Evolutionary conservation across 2,888 invertebrate species (phyloP), one percentile per base, ranked within the genome.

Genomic region (Helicoverpa assulta): DNA sequence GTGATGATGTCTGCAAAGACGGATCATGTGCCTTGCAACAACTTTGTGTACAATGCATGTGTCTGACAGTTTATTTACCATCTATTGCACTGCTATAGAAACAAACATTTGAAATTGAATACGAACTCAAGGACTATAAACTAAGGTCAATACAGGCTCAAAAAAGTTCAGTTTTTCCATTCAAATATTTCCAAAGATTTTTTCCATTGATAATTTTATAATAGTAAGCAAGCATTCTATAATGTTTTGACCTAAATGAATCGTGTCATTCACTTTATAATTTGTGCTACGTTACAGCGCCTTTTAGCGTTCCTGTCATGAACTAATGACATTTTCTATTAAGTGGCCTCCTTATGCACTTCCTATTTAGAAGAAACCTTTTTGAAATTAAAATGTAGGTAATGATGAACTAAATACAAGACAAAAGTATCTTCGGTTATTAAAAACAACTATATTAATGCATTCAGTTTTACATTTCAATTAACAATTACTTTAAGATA

Each of bases 1-100:
- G 59, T 57, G 10, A 60, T 56, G 52, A 40, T 40, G 40, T 50
- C 53, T 40, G 33, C 47, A 50, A 51, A 64, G 16, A 59, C 37
- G 10, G 67, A 57, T 63, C 60, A 57, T 53, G 21, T 21, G 18
- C 10, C 18, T 14, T 50, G 14, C 8, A 37, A 10, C 5, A 19
- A 37, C n/a, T 40, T 10, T 43, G 43, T 43, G 14, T 43, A 43
- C 16, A 6, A 47, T 47, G n/a, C 5, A 47, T 47, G 7, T n/a
- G n/a, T n/a, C 16, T 5, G 6, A 5, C 6, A n/a, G 47, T n/a
- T 6, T 47, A 6, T 47, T 6, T 47, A 16, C 2, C n/a, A 0
- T 47, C 5, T 5, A 6, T 0, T 10, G 33, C 10, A 33, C 33
- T 33, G 16, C 1, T n/a, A 16, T 47, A n/a, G 1, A 6, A 16